Evolutionary conservation across 2,888 invertebrate species (phyloP).

Genomic region (Halictus quadricinctus): DNA sequence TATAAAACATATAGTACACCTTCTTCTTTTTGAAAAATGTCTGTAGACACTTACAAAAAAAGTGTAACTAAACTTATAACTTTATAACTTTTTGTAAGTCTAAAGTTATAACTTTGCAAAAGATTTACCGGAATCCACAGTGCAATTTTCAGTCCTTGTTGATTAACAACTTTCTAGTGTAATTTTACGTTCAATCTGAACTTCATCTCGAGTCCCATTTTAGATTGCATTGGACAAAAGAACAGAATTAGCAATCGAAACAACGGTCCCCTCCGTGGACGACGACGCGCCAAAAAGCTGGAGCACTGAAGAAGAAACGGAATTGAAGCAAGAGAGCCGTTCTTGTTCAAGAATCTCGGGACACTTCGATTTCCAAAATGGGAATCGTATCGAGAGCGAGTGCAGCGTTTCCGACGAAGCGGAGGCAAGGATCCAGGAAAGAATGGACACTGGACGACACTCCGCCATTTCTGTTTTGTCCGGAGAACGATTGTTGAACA

Average conservation of each 20-base stretch:
- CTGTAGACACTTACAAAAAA: too few species aligned
- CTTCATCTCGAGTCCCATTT: slow-evolving; percentile 9
- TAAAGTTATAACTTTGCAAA: too few species aligned
- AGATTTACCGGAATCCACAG: too few species aligned
- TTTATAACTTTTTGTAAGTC: too few species aligned
- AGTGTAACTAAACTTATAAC: too few species aligned
- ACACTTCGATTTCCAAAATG: background rate
- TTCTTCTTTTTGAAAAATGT: too few species aligned
- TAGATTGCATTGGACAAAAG: slow-evolving; percentile 50
- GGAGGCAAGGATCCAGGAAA: slow-evolving; percentile 14
- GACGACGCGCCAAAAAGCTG: slow-evolving; percentile 68
- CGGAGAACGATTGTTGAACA: slow-evolving; percentile 27
- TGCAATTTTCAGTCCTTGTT: too few species aligned
- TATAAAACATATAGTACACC: too few species aligned
- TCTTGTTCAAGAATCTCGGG: slow-evolving; percentile 27
- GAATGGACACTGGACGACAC: slow-evolving; percentile 13
- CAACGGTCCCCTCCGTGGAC: slow-evolving; percentile 47
- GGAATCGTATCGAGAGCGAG: slow-evolving; percentile 42
- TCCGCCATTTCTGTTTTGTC: slow-evolving; percentile 43
- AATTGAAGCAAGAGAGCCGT: slow-evolving; percentile 16
- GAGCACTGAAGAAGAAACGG: slow-evolving; percentile 66
- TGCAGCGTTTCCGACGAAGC: slow-evolving; percentile 41
- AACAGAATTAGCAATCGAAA: slow-evolving; percentile 22
- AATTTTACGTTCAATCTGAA: too few species aligned
- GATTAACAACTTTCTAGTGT: too few species aligned